Evolutionary conservation across 2,888 invertebrate genomes (phyloP).

Genomic region (Thymelicus acteon): DNA sequence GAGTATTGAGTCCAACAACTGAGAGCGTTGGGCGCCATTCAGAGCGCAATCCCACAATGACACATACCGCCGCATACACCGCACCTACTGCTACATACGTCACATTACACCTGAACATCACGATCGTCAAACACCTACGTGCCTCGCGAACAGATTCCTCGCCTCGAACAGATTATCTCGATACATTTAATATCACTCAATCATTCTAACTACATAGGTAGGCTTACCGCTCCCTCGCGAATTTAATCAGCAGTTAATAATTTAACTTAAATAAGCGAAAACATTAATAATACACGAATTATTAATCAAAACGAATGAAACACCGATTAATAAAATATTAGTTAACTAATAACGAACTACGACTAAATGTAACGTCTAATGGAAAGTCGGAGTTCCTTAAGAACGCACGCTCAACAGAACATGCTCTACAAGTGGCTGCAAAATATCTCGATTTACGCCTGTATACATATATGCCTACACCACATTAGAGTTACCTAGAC

Average conservation of each 20-base stretch:
- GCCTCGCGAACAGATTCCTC: neutral
- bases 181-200: conserved; percentile 12
- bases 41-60: neutral
- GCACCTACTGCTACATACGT: no score
- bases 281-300: conserved; percentile 57
- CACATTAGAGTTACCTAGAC: neutral
- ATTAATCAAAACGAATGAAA: conserved; percentile 62
- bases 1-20: neutral
- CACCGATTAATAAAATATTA: conserved; percentile 52
- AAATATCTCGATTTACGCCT: no score
- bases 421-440: neutral
- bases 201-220: conserved; percentile 19
- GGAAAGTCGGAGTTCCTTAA: conserved; percentile 17
- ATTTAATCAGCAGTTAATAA: conserved; percentile 44
- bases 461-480: no score
- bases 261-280: conserved; percentile 50
- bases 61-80: neutral
- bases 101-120: neutral
- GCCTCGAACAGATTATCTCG: neutral
- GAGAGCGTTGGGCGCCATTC: conserved; percentile 1
- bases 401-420: conserved; percentile 2
- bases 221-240: conserved; percentile 4
- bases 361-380: conserved; percentile 23
- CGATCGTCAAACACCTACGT: neutral
- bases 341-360: conserved; percentile 46